Evolutionary conservation across 1,140 invertebrate species (phyloP).

Genomic region (Spodoptera frugiperda): DNA sequence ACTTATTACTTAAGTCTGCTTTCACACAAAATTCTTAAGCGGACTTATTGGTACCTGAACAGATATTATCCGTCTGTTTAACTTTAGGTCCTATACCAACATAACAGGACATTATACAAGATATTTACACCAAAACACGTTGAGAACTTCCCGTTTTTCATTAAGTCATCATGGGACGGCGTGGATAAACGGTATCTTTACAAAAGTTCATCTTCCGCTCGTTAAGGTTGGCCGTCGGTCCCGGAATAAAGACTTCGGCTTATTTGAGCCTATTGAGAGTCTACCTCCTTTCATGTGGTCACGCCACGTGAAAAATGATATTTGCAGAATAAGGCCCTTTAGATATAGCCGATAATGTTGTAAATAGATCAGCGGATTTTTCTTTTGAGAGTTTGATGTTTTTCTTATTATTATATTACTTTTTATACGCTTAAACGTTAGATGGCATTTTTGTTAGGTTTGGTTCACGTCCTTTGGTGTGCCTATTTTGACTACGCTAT

Average conservation of each 20-base stretch:
- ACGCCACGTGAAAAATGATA: slow-evolving; percentile 54
- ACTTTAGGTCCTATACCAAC: too few species aligned
- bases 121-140: too few species aligned
- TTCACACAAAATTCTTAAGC: too few species aligned
- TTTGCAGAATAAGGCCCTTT: slow-evolving; percentile 36
- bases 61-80: too few species aligned
- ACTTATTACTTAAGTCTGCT: too few species aligned
- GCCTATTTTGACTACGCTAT: too few species aligned
- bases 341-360: slow-evolving; percentile 27
- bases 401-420: too few species aligned
- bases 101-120: too few species aligned
- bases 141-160: neutral
- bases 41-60: too few species aligned
- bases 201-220: slow-evolving; percentile 27
- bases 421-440: too few species aligned
- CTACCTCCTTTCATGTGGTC: slow-evolving; percentile 47
- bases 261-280: slow-evolving; percentile 31
- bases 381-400: neutral
- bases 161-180: slow-evolving; percentile 23
- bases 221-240: slow-evolving; percentile 1
- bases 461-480: too few species aligned
- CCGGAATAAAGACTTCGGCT: slow-evolving; percentile 40
- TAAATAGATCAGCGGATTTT: neutral
- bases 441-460: too few species aligned
- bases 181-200: slow-evolving; percentile 28